These are phyloP conservation scores for Lamellibrachia columna DNA, from an alignment of 2,888 invertebrate genomes.

Conservation along the genomic window DNA sequence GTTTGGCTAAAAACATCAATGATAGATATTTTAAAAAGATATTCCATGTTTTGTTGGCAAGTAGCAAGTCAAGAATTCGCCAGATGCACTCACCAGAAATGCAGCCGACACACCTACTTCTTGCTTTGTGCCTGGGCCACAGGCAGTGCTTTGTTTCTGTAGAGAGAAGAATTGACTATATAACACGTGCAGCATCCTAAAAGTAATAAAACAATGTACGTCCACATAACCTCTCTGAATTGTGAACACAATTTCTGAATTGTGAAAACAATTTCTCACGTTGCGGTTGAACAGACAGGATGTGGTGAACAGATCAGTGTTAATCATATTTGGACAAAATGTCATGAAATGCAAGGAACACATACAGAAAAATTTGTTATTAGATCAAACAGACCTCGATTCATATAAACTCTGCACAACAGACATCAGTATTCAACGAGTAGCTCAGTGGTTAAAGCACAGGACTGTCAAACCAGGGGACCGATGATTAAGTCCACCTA, in stretches of 20 bases:
- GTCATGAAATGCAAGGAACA: not conserved
- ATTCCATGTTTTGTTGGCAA: not conserved
- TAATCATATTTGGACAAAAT: not conserved
- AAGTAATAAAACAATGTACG: not conserved
- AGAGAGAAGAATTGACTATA: not conserved
- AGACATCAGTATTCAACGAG: not conserved
- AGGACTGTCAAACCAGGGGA: too few species aligned
- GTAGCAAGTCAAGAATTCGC: not conserved
- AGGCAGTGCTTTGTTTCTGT: not conserved
- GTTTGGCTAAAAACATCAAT: too few species aligned
- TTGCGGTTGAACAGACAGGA: not conserved
- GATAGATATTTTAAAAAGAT: not conserved
- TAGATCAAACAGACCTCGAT: not conserved
- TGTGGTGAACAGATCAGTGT: not conserved
- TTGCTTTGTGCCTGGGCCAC: constrained; percentile 43
- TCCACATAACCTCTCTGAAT: not conserved
- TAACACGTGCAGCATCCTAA: not conserved
- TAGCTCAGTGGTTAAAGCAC: not conserved
- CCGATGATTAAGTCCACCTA: too few species aligned
- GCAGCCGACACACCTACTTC: constrained; percentile 63
- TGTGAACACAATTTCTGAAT: not conserved
- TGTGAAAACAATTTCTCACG: not conserved
- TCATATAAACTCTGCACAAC: not conserved
- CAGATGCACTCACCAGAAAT: constrained; percentile 54
- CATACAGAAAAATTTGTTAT: not conserved